phyloP scores from a whole-genome alignment of 2,113 vertebrate genomes.

The Suncus etruscus region DNA sequence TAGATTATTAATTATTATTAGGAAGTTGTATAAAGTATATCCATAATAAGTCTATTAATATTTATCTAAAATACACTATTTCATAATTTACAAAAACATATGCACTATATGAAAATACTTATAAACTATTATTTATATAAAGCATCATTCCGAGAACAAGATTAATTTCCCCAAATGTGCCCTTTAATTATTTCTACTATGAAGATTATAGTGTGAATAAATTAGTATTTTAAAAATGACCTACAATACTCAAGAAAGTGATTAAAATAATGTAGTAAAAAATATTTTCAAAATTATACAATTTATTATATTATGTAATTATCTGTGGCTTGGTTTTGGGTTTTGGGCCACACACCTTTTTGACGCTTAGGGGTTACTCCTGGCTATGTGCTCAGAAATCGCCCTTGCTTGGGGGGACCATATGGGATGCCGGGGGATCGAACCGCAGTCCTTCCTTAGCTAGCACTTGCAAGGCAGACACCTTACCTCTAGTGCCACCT shows the following conservation, averaged over 20 bases:
- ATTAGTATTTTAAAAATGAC: constrained; percentile 11
- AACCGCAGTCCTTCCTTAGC: too few species aligned
- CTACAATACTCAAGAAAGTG: constrained; percentile 54
- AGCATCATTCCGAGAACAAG: constrained; percentile 34
- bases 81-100: constrained; percentile 40
- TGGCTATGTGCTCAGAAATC: too few species aligned
- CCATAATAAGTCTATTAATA: not conserved
- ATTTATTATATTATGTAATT: constrained; percentile 23
- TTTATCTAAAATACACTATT: constrained; percentile 4
- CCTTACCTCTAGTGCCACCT: too few species aligned
- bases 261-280: constrained; percentile 4
- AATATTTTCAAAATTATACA: constrained; percentile 32
- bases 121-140: constrained; percentile 44
- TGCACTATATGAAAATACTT: not conserved
- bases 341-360: not conserved
- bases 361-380: too few species aligned
- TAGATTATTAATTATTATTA: constrained; percentile 5
- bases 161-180: constrained; percentile 17
- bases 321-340: not conserved
- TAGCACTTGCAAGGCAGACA: too few species aligned
- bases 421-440: too few species aligned
- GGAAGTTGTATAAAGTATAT: not conserved
- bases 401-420: too few species aligned
- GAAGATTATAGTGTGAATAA: constrained; percentile 25
- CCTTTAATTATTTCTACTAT: constrained; percentile 54